Evolutionary conservation across 2,797 vertebrate genomes (phyloP), one percentile per base, ranked within the genome.

Genomic region (Odontamblyopus lacepedii): DNA sequence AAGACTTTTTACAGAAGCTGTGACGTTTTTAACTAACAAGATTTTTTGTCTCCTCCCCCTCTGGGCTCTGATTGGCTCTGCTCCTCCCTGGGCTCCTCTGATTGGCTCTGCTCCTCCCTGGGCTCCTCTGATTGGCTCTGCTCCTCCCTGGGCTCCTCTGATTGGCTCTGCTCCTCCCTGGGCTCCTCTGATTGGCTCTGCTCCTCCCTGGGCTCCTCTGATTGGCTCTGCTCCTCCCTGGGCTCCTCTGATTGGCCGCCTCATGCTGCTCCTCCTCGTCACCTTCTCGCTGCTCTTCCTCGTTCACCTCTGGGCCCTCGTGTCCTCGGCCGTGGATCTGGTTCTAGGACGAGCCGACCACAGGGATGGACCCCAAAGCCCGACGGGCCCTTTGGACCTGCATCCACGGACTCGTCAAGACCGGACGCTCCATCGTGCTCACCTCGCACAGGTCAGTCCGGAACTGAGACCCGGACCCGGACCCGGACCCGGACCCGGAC

Each of bases 301-400:
- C 60, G 44, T 85, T 2, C 76, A 85, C 71, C 78, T 87, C 73
- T 84, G 82, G 77, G 70, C 73, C 1, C 66, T 84, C 67, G 56
- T 84, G 9, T 82, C 67, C 60, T 53, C 76, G 29, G 51, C 81
- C 62, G 71, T 92, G 16, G 38, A 85, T 2, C 64, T 82, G 5
- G 66, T 90, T 80, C 63, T 85, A 98, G 97, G 97, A 98, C 74
- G 97, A 98, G 78, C 97, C 97, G 63, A 98, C 97, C 59, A 99
- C 97, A 0, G 97, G 97, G 16, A 99, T 99, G 97, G 97, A 99
- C 84, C 97, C 97, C 69, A 97, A 97, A 82, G 96, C 97, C 50
- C 95, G 97, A n/a, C 89, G 97, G 18, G 97, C 98, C 29, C 87
- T 99, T 63, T 99, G 98, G 98, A 97, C 96, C 90, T 97, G 96